Evolutionary conservation across 2,888 invertebrate genomes (phyloP).

Genomic region (Drosophila nr. perissopoda): DNA sequence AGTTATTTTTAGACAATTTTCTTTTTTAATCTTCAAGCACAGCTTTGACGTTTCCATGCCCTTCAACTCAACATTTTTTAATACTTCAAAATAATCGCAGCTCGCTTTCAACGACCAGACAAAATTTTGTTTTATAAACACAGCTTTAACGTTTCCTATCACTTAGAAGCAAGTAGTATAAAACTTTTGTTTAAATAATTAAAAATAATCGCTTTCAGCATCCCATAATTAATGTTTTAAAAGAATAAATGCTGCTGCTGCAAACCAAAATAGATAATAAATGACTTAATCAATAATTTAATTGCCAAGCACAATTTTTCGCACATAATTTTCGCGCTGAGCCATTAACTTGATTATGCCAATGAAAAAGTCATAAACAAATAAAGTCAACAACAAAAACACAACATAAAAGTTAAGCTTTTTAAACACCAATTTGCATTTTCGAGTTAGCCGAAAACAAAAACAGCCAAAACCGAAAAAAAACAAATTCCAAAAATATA

Average conservation of each 20-base stretch:
- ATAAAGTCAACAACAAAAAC: conserved; percentile 7
- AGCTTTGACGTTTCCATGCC: no score
- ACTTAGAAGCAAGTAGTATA: neutral
- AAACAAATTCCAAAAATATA: conserved; percentile 16
- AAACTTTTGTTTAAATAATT: neutral
- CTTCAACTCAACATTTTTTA: neutral
- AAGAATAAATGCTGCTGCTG: neutral
- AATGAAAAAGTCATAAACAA: conserved; percentile 50
- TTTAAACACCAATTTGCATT: conserved; percentile 59
- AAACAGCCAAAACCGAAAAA: conserved; percentile 15
- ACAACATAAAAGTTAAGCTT: conserved; percentile 8
- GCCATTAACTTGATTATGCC: conserved; percentile 40
- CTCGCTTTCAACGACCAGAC: neutral
- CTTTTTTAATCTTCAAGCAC: no score
- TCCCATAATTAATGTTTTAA: neutral
- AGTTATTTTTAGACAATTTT: neutral
- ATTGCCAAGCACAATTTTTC: conserved; percentile 40
- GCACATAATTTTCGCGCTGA: conserved; percentile 41
- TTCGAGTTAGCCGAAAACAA: conserved; percentile 20
- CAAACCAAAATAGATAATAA: neutral
- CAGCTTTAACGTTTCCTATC: neutral
- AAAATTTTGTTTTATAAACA: neutral
- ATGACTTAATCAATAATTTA: conserved; percentile 52
- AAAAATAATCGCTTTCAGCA: neutral
- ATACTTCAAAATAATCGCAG: neutral